phyloP scores from a whole-genome alignment of 2,113 vertebrate species.

The Acanthisitta chloris region DNA sequence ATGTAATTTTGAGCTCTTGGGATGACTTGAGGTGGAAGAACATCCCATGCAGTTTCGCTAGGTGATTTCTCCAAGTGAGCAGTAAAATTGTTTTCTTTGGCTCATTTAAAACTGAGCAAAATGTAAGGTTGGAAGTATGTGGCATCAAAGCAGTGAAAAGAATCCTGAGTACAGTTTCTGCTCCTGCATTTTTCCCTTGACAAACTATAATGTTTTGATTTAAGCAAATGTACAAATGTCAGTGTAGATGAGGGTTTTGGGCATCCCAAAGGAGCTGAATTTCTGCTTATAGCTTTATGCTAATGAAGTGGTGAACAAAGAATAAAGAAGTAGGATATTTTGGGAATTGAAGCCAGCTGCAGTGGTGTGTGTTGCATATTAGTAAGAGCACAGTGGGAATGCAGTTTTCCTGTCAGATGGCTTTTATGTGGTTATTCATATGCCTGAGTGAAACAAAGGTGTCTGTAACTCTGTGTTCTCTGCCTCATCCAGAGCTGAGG shows the following conservation, averaged over 20 bases:
- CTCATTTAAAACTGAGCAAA: background rate
- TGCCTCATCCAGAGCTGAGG: background rate
- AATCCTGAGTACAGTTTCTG: background rate
- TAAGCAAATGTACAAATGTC: background rate
- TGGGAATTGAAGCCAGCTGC: background rate
- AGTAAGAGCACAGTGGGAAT: background rate
- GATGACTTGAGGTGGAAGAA: background rate
- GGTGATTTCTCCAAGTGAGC: background rate
- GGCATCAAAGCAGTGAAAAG: background rate
- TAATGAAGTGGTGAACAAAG: background rate
- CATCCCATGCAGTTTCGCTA: accelerated
- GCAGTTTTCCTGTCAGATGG: background rate
- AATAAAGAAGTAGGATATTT: background rate
- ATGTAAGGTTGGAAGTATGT: background rate
- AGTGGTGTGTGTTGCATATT: background rate
- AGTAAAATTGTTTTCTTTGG: background rate
- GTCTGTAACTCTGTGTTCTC: background rate
- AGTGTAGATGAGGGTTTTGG: background rate
- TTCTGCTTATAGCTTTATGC: background rate
- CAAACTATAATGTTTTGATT: background rate
- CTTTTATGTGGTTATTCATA: background rate
- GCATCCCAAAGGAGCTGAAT: background rate
- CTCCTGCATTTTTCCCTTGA: background rate
- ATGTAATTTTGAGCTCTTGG: background rate
- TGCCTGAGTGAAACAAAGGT: background rate